A percentile compares a stretch with the other conserved stretches of the same genome.
Conservation (phyloP, 2,113 vertebrate genomes). For the Eclectus roratus region DNA sequence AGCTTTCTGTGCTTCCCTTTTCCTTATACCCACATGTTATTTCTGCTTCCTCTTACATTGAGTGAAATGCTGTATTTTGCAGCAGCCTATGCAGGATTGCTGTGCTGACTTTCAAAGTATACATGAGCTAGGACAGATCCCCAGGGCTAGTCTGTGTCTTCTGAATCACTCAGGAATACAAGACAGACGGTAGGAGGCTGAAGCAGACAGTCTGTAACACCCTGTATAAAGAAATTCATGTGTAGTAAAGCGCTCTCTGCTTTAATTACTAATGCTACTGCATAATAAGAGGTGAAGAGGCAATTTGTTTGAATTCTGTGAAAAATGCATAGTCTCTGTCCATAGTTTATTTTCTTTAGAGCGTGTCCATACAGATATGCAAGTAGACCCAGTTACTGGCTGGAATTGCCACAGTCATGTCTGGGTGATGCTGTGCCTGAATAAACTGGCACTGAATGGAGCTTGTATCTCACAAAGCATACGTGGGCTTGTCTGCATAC, state of each 20-base stretch:
- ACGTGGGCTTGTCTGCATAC: background rate
- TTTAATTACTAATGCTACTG: background rate
- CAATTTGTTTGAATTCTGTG: background rate
- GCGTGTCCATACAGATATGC: background rate
- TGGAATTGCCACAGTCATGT: background rate
- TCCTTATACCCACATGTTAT: background rate
- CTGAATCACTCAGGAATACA: background rate
- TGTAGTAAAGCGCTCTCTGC: background rate
- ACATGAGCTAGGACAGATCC: background rate
- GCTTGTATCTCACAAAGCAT: background rate
- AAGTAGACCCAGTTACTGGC: background rate
- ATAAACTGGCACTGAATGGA: background rate
- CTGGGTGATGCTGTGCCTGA: background rate
- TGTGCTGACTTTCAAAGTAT: background rate
- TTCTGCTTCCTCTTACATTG: background rate
- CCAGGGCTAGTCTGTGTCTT: background rate
- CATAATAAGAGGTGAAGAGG: background rate
- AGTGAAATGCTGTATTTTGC: background rate
- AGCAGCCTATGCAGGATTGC: background rate
- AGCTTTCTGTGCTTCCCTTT: background rate
- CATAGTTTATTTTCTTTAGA: background rate
- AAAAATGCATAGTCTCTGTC: background rate
- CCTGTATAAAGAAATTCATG: background rate
- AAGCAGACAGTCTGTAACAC: background rate
- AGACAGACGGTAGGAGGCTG: background rate